Evolutionary conservation across 2,797 vertebrate species (phyloP).

Genomic region (Sebastes iracundus): DNA sequence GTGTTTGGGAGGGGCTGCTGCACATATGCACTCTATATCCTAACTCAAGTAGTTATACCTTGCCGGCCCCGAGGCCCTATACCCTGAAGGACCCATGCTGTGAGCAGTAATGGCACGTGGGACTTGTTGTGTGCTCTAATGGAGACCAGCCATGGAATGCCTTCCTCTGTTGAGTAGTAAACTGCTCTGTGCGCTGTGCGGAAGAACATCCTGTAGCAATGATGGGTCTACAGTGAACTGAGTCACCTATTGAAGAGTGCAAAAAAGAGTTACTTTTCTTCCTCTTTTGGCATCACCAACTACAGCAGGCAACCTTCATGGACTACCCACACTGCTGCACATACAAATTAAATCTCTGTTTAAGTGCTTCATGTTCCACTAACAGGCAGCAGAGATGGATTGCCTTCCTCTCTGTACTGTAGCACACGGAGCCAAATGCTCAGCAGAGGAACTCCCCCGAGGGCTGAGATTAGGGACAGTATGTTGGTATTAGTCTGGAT

Average conservation of each 20-base stretch:
- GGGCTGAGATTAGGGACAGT: conserved; percentile 38
- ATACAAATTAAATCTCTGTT: conserved; percentile 1
- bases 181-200: conserved; percentile 30
- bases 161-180: conserved; percentile 62
- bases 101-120: conserved; percentile 69
- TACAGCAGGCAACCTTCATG: not conserved
- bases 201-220: conserved; percentile 47
- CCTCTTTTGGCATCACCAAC: not conserved
- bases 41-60: conserved; percentile 44
- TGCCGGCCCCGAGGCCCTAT: conserved; percentile 50
- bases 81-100: conserved; percentile 57
- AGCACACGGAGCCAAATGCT: conserved; percentile 4
- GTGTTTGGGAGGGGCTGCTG: conserved; percentile 37
- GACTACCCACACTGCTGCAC: not conserved
- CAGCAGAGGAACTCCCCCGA: conserved; percentile 31
- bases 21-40: conserved; percentile 10
- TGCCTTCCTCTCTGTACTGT: not conserved
- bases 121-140: conserved; percentile 70
- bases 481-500: conserved; percentile 32
- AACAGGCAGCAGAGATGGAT: conserved; percentile 1
- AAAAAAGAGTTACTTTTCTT: not conserved
- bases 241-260: conserved; percentile 10
- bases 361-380: conserved; percentile 1
- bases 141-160: conserved; percentile 70
- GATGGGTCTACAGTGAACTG: conserved; percentile 41